Conservation (phyloP, 1,140 invertebrate species). For the Drosophila arawakana region DNA sequence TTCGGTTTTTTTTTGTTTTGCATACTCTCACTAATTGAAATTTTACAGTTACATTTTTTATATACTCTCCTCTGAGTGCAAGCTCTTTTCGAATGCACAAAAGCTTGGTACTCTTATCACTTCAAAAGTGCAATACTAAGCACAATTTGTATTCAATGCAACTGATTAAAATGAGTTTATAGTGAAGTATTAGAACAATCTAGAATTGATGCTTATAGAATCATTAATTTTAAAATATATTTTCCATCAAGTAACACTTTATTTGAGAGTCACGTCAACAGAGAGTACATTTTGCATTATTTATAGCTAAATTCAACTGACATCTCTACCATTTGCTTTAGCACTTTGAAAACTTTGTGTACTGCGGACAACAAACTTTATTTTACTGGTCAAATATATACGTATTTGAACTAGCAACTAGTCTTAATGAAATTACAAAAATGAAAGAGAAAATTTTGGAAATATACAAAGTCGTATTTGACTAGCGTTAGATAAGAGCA, state of each 20-base stretch:
- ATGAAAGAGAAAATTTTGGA: conserved; percentile 22
- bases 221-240: no score
- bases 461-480: conserved; percentile 7
- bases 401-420: conserved; percentile 14
- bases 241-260: no score
- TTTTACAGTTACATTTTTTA: conserved; percentile 44
- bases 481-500: conserved; percentile 5
- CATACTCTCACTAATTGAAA: conserved; percentile 65
- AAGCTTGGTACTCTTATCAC: no score
- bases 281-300: neutral
- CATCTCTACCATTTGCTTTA: conserved; percentile 3
- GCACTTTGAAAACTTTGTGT: neutral
- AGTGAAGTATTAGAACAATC: no score
- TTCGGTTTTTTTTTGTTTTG: conserved; percentile 23
- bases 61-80: conserved; percentile 7
- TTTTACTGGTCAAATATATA: conserved; percentile 4
- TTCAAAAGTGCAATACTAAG: no score
- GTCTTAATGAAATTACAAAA: conserved; percentile 11
- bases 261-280: no score
- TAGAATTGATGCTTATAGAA: no score
- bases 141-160: neutral
- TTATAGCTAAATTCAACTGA: conserved; percentile 1
- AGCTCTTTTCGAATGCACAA: neutral
- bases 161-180: neutral
- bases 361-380: neutral